phyloP scores from a whole-genome alignment of 2,888 invertebrate species.

The Agonum fuliginosum region DNA sequence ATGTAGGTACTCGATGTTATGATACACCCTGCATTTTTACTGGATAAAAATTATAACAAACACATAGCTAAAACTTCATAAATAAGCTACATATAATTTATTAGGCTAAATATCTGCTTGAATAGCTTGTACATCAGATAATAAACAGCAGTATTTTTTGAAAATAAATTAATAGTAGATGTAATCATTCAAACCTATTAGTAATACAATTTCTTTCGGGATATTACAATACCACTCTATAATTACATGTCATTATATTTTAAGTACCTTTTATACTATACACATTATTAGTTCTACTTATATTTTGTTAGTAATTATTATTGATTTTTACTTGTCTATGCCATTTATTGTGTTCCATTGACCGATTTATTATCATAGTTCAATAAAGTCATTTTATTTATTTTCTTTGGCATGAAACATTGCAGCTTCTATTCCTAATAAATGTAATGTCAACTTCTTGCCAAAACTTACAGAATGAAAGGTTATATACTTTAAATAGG shows the following conservation, averaged over 20 bases:
- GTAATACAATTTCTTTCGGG: neutral
- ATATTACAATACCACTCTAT: neutral
- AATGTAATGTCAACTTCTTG: neutral
- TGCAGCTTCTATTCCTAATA: neutral
- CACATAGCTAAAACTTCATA: too few relatives aligned
- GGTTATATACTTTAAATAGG: slow-evolving; percentile 25
- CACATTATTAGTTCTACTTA: neutral
- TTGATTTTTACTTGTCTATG: neutral
- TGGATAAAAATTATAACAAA: too few relatives aligned
- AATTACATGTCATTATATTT: neutral
- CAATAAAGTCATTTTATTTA: neutral
- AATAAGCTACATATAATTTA: too few relatives aligned
- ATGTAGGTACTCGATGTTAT: too few relatives aligned
- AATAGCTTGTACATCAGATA: neutral
- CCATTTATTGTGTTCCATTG: neutral
- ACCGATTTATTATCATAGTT: neutral
- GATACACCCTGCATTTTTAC: too few relatives aligned
- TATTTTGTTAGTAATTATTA: neutral
- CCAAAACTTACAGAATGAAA: neutral
- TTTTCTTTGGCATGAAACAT: neutral
- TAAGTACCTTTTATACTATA: neutral
- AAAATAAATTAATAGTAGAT: neutral
- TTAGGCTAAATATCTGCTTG: too few relatives aligned
- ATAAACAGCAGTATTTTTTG: neutral
- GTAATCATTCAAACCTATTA: neutral